These are phyloP conservation scores for Zenarchopterus dispar DNA, from an alignment of 2,797 vertebrate genomes.

Conservation along the genomic window DNA sequence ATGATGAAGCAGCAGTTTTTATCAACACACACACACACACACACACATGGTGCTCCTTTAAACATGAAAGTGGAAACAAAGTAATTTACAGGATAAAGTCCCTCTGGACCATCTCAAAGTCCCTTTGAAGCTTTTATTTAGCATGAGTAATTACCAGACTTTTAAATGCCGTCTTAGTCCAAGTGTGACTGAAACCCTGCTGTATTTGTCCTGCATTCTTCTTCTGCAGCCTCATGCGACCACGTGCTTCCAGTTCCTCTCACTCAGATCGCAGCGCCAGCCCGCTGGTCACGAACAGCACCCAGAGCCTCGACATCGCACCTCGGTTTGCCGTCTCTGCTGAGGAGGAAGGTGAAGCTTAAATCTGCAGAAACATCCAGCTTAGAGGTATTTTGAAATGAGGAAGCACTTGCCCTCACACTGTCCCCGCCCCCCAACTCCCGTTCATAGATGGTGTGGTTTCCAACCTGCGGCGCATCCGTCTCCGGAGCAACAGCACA, in stretches of 20 bases:
- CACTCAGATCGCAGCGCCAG: slow-evolving; percentile 86
- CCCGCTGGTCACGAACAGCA: slow-evolving; percentile 83
- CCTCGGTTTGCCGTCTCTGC: slow-evolving; percentile 89
- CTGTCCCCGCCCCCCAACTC: neutral
- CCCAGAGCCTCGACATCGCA: slow-evolving; percentile 88
- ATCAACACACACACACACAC: too few relatives aligned
- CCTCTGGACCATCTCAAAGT: too few relatives aligned
- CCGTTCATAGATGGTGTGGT: slow-evolving; percentile 69
- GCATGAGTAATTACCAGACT: too few relatives aligned
- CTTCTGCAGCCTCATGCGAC: slow-evolving; percentile 75
- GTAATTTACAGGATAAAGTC: too few relatives aligned
- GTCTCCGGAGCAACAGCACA: slow-evolving; percentile 92
- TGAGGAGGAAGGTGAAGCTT: slow-evolving; percentile 86
- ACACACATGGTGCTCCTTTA: too few relatives aligned
- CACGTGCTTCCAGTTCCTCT: slow-evolving; percentile 87
- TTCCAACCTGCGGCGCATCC: slow-evolving; percentile 85
- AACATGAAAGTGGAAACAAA: too few relatives aligned
- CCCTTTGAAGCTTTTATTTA: too few relatives aligned
- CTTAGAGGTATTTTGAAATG: neutral
- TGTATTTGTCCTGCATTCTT: neutral
- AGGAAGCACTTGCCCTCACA: neutral
- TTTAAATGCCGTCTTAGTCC: too few relatives aligned
- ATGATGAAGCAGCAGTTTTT: too few relatives aligned
- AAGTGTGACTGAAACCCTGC: neutral
- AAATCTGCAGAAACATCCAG: neutral